Base-by-base conservation (phyloP, 2,113 vertebrate species). In the Mixornis gularis region DNA sequence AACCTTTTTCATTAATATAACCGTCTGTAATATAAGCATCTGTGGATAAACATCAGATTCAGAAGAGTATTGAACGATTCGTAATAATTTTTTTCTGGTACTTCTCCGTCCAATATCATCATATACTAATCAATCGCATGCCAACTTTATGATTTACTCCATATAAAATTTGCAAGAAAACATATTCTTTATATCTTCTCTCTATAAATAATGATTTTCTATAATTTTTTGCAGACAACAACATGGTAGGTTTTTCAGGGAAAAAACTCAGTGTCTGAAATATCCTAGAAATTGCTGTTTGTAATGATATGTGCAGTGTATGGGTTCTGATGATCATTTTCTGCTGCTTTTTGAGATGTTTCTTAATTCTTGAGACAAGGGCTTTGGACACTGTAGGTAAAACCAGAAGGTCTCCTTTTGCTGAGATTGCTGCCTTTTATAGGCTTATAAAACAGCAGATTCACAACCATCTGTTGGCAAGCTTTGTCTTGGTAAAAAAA, bases 401-500 rank as follows among this genome's bases (percentile, higher is more conserved):
- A 72, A 29, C 46, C 66, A 43, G 16, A 76, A 78, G 17, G 38
- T 46, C 10, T 80, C 22, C 7, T 80, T 41, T 53, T 81, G 36
- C 29, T 77, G 51, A 46, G 19, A 40, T 48, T 65, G 26, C 14
- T 87, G 64, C 60, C 13, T 56, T 93, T 85, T 79, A 65, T 30
- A 51, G 51, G 32, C 12, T 85, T 29, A 51, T 62, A 72, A 87
- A 89, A 44, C 8, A 83, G 46, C 40, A 70, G 52, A 88, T 63
- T 20, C 9, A 70, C 38, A 79, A 79, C 1, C 51, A 76, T 26
- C 38, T 79, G 36, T 55, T 80, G 68, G 19, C 21, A 87, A 82
- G 26, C 2, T 29, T 66, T 0, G 1, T 5, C 5, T 22, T 53
- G 3, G 11, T 60, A 30, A 49, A 65, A 58, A 63, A 17, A 34